phyloP scores from a whole-genome alignment of 2,113 vertebrate genomes.

The Pollachius pollachius region DNA sequence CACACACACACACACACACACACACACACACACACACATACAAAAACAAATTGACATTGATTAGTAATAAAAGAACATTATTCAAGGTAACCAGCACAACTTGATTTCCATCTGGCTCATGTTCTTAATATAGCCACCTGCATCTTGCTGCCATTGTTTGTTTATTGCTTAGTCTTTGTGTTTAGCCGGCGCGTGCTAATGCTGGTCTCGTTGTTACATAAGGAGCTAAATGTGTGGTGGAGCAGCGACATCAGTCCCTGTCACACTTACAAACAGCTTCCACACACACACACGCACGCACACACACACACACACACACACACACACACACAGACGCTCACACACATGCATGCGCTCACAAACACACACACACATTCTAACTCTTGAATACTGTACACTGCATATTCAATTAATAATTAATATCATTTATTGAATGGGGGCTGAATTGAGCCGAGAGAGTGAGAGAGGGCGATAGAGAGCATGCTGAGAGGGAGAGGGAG shows the following conservation, averaged over 20 bases:
- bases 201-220: constrained; percentile 64
- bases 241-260: constrained; percentile 29
- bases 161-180: constrained; percentile 26
- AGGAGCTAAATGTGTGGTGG: constrained; percentile 60
- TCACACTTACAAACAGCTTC: constrained; percentile 1
- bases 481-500: background rate
- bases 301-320: constrained; percentile 9
- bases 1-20: no score
- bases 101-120: background rate
- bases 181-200: constrained; percentile 49
- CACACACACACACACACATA: no score
- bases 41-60: background rate
- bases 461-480: constrained; percentile 4
- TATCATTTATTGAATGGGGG: no score
- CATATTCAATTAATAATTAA: no score
- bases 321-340: constrained; percentile 1
- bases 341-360: constrained; percentile 15
- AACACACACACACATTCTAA: constrained; percentile 5
- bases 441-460: no score
- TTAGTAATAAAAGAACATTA: background rate
- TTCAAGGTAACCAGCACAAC: constrained; percentile 4
- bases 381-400: no score
- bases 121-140: constrained; percentile 5
- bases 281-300: constrained; percentile 11
- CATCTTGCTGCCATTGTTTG: constrained; percentile 15